Base-by-base conservation (phyloP, 2,797 vertebrate genomes). In the Emydoidea blandingii region DNA sequence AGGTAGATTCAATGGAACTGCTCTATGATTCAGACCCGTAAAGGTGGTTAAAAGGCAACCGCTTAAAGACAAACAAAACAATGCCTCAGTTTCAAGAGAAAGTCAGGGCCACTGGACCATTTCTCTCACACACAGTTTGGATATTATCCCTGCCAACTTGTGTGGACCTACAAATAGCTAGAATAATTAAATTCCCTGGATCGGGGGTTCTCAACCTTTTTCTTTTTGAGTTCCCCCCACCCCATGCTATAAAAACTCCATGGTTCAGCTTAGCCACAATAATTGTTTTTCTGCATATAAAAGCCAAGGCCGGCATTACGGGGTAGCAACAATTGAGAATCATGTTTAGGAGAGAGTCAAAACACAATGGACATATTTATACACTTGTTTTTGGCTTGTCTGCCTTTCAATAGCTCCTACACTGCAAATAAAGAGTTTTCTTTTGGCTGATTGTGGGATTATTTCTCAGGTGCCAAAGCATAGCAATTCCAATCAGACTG, bases 21-120 rank as follows among this genome's bases (percentile, higher is more conserved):
- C 41, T 76, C 6, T 76, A 44, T 44, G 41, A 27, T 76, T 76
- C 41, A 68, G 62, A 37, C 8, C 16, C 12, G 12, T 44, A 76
- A 25, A 47, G 41, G 72, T 76, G 72, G 25, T 41, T 47, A 23
- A 83, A 50, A 27, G 34, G 52, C 7, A 31, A 29, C 23, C 29
- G 41, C 1, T 41, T 76, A 53, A 1, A n/a, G 44, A 79, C 83
- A 34, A 1, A 74, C 78, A 79, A 31, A 16, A 19, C 2, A 18
- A 27, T 5, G 18, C 10, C 62, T 65, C 31, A 50, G 62, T 16
- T 1, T n/a, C 10, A 54, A 4, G 2, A 0, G 2, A 2, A 25
- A 34, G 21, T 12, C 14, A 8, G 57, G 9, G 37, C 2, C 2
- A 8, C 16, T 2, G 12, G 14, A 4, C 5, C 8, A 0, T 3